Evolutionary conservation across 2,113 vertebrate genomes (phyloP), one percentile per base, ranked within the genome.

Genomic region (Xerus inauris): DNA sequence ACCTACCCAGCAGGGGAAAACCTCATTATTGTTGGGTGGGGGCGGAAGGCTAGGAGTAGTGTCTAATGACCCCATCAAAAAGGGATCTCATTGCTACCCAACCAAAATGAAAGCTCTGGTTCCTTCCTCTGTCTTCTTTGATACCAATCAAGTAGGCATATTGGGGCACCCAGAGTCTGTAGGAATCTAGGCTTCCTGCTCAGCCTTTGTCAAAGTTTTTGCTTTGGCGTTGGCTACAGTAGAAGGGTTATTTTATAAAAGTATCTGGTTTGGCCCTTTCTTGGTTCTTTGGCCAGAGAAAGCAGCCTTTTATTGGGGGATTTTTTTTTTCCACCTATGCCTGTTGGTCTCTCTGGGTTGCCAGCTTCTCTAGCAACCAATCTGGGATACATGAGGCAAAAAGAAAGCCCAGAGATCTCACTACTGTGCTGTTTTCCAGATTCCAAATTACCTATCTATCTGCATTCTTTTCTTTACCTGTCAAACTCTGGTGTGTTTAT

Each of bases 231-330:
- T 40, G 22, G 28, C 57, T 80, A 30, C 7, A 38, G 51, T 69
- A 76, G 35, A 87, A 28, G 51, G 49, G 28, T 49, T 69, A 49
- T 47, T 87, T 96, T 76, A 67, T 94, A 81, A 81, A 94, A 26
- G 8, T 47, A 59, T 65, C 38, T 84, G 11, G 65, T 17, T 72
- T 30, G n/a, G 8, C 7, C 4, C 9, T 79, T 89, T 79, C 71
- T 69, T 69, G 73, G 20, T 72, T 4, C 32, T 49, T 79, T 80
- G 71, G 26, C 64, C 30, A 72, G 79, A 62, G 20, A 57, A 45
- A 80, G 8, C 3, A 64, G 8, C 14, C 6, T 92, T 94, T 83
- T 54, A 0, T 57, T 65, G 47, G 45, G n/a, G 10, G 62, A 20
- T 14, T 16, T 51, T 51, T 49, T 51, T 51, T 51, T 51, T 51